Base-by-base conservation (phyloP, 2,113 vertebrate species). In the Pogona vitticeps region DNA sequence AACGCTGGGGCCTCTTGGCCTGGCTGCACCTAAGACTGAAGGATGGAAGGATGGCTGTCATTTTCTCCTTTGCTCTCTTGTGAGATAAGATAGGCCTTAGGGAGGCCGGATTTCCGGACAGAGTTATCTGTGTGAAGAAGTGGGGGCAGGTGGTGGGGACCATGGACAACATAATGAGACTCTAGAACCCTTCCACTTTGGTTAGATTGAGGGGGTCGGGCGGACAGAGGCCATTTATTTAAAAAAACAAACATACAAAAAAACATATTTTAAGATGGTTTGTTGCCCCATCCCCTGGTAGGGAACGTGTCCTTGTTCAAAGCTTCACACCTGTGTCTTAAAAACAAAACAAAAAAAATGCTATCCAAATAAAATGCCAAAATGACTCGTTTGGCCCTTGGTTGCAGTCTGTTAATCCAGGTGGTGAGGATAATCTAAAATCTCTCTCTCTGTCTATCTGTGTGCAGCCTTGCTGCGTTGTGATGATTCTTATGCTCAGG, bases 241-340 rank as follows among this genome's bases (percentile, higher is more conserved):
- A 56, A 31, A 21, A 83, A 61, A 46, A 9, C 17, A 78, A 26
- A 12, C 46, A 21, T n/a, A n/a, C n/a, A n/a, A n/a, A n/a, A n/a
- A n/a, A n/a, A n/a, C n/a, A n/a, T n/a, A n/a, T n/a, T 10, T 9
- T 31, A 18, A 1, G 17, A 46, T 15, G 52, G 36, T 1, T 71
- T 31, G 56, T 13, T 63, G 31, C 83, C 68, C 31, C 21, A 46
- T 18, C 46, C 26, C 65, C 80, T 26, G 42, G 23, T 33, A 1
- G 80, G 63, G 46, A 23, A 38, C 72, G 58, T 18, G 76, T 40
- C 58, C 59, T 80, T 17, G 3, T 77, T 63, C 23, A 56, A n/a
- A 80, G 76, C 68, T 40, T 88, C 82, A 80, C 77, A 42, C 73
- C 82, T 17, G 77, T 81, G 87, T 88, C 87, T 85, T 85, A 80